Conservation (phyloP, 2,797 vertebrate genomes). For the Arnoldichthys spilopterus region DNA sequence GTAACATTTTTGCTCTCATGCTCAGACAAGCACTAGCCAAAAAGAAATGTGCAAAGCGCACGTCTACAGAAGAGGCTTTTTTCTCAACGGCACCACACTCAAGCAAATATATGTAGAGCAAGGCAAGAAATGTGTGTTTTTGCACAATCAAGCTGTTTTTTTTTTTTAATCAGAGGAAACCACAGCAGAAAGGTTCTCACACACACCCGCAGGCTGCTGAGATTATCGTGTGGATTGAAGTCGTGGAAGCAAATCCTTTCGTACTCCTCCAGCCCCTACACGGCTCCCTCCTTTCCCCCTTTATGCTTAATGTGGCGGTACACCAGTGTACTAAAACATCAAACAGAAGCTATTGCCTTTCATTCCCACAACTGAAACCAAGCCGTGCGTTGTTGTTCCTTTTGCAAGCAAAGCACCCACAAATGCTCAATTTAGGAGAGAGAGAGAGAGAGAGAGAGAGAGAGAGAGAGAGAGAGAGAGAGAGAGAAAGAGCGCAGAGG, state of each 20-base stretch:
- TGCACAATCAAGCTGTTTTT: constrained; percentile 32
- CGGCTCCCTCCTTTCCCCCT: constrained; percentile 40
- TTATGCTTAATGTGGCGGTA: constrained; percentile 61
- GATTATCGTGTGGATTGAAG: constrained; percentile 52
- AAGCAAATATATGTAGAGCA: constrained; percentile 16
- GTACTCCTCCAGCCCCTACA: constrained; percentile 12
- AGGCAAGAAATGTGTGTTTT: constrained; percentile 42
- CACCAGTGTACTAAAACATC: constrained; percentile 62
- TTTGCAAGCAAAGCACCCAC: constrained; percentile 51
- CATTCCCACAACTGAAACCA: constrained; percentile 60
- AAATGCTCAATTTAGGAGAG: constrained; percentile 39
- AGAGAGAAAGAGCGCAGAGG: not conserved
- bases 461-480: not conserved
- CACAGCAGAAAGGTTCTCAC: constrained; percentile 30
- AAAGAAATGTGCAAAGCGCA: constrained; percentile 15
- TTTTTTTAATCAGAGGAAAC: constrained; percentile 27
- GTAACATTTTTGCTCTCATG: constrained; percentile 35
- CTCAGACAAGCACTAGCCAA: constrained; percentile 34
- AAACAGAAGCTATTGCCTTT: constrained; percentile 59
- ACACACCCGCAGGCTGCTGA: constrained; percentile 46
- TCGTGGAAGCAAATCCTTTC: constrained; percentile 47
- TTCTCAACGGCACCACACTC: constrained; percentile 3
- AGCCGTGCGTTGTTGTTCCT: constrained; percentile 52
- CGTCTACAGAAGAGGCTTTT: constrained; percentile 12
- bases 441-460: not conserved